Evolutionary conservation across 2,888 invertebrate genomes (phyloP), one percentile per base, ranked within the genome.

Genomic region (Julus scandinavius): DNA sequence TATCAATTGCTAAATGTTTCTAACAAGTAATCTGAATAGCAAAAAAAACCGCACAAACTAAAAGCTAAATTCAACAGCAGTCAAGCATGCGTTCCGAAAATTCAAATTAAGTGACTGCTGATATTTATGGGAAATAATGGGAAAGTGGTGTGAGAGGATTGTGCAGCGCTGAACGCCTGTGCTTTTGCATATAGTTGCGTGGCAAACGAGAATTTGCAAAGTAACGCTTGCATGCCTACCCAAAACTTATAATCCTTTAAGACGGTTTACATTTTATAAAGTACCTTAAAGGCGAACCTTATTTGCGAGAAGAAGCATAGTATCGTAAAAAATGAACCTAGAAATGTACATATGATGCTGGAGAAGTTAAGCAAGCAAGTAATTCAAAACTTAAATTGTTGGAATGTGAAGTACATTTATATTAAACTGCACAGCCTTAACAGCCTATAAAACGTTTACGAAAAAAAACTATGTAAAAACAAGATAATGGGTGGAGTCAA

Each of bases 31-130:
- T 80, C 38, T 80, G 80, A 80, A 80, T 80, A 38, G 80, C 80
- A 80, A 80, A 80, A 54, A 54, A 80, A 45, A 80, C 38, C 29
- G 80, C 29, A 80, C 80, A 13, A 80, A 29, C 38, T 80, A 38
- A 80, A 80, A 80, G 80, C 80, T 80, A 38, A 80, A 80, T 80
- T 80, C 29, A 80, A 80, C 80, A 80, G 80, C 80, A 80, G 80
- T 80, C 80, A 80, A 80, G 80, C 80, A 80, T 80, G 80, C 80
- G 29, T 80, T 80, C 38, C 80, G 80, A 80, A 80, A 80, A 80
- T 80, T 80, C 80, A 80, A 80, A 80, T 80, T 80, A 80, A 80
- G 80, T 80, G 80, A 80, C 80, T 80, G 80, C 80, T 80, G 80
- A 80, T 80, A 80, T 80, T 80, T 80, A 80, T 80, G 80, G 15